Conservation (phyloP, 2,888 invertebrate genomes). For the Neelides folsomi region DNA sequence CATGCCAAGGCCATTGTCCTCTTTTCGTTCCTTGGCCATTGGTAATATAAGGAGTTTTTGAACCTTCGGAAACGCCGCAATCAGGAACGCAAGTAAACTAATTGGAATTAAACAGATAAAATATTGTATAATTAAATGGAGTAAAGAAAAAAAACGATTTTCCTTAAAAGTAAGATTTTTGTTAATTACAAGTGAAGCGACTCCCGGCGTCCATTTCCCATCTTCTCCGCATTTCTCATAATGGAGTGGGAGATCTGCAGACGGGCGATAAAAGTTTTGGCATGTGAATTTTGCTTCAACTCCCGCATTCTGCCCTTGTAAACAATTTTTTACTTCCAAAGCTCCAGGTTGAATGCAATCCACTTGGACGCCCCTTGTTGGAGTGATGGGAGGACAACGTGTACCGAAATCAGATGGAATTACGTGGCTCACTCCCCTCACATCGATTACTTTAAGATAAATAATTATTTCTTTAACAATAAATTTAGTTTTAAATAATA, state of each 20-base stretch:
- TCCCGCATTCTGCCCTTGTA: conserved; percentile 25
- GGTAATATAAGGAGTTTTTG: conserved; percentile 29
- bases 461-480: too few species aligned
- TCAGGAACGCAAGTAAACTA: conserved; percentile 30
- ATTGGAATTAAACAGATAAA: background rate
- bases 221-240: conserved; percentile 30
- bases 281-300: conserved; percentile 29
- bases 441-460: conserved; percentile 24
- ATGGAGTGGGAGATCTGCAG: conserved; percentile 29
- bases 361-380: conserved; percentile 21
- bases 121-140: too few species aligned
- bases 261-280: conserved; percentile 22
- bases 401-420: conserved; percentile 24
- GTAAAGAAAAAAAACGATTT: too few species aligned
- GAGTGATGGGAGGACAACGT: conserved; percentile 20
- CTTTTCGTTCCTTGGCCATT: conserved; percentile 25
- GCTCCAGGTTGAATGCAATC: conserved; percentile 31
- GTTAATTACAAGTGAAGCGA: background rate
- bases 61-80: conserved; percentile 28
- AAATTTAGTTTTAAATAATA: too few species aligned
- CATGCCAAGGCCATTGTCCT: conserved; percentile 44
- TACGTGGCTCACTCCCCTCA: conserved; percentile 20
- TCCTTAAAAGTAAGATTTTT: too few species aligned
- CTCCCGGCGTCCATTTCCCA: conserved; percentile 27
- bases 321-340: conserved; percentile 26